Base-by-base conservation (phyloP, 2,113 vertebrate genomes). In the Antechinus stuartii region DNA sequence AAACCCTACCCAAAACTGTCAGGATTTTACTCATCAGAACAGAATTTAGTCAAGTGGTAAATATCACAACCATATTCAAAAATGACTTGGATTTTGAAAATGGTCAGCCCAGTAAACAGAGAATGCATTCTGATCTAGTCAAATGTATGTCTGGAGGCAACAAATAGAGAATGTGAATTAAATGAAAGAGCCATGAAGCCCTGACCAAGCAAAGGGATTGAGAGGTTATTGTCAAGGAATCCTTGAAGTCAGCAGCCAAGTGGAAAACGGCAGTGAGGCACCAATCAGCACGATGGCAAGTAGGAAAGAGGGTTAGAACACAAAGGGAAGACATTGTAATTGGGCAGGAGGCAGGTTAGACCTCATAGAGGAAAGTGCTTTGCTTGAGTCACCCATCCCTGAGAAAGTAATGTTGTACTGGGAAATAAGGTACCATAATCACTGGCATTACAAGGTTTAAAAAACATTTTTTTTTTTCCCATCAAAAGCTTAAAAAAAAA, bases 121-220 rank as follows among this genome's bases (percentile, higher is more conserved):
- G 95, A 95, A 23, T 90, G 92, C 95, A 95, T 0, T 96, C 56
- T 96, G 90, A 93, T 5, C 47, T 1, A 96, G 95, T 96, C 93
- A 96, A 91, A 94, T 90, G 54, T 53, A 76, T 42, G 91, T 94
- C 95, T 94, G 93, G 91, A 95, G 90, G 94, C 90, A 47, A 92
- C 91, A 95, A 96, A 35, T 54, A 94, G 94, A 95, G 27, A 76
- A 52, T 24, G 14, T 23, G n/a, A 3, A 90, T 90, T 76, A 93
- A 91, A n/a, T 12, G 3, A n/a, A 91, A 55, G 1, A 8, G 61
- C 91, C 92, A 93, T 27, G 35, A 91, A 93, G 93, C 8, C 50
- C 25, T 0, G 55, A 55, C 52, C 52, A 46, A 61, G 93, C 94
- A 89, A 50, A 95, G 54, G 84, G 52, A 90, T 91, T 89, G 49